Conservation (phyloP, 92 coral and sea anemone species). For the Epizoanthus ramosus region DNA sequence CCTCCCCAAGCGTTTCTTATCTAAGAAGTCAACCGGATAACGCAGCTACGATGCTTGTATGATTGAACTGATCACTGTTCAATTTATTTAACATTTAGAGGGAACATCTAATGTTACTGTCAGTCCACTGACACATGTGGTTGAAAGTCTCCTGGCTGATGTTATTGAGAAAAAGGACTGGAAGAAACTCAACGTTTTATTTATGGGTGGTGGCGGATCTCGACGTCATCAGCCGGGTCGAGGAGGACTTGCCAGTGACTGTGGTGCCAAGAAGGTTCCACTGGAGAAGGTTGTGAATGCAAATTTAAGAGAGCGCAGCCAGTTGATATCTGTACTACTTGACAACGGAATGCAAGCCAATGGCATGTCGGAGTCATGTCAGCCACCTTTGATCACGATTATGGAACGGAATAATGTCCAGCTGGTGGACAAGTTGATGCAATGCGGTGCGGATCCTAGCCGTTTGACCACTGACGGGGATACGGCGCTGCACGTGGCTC, state of each 20-base stretch:
- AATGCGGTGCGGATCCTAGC: conserved; percentile 75
- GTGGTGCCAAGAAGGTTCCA: conserved; percentile 61
- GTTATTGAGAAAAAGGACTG: conserved; percentile 61
- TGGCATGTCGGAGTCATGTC: conserved; percentile 58
- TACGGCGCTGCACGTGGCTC: conserved; percentile 74
- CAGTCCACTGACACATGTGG: conserved; percentile 53
- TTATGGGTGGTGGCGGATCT: conserved; percentile 87
- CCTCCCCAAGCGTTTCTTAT: too few species aligned
- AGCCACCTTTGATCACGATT: conserved; percentile 63
- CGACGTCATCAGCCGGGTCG: conserved; percentile 49
- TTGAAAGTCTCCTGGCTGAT: conserved; percentile 43
- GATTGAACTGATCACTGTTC: background rate
- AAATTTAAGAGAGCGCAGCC: conserved; percentile 21
- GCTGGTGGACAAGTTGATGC: conserved; percentile 62
- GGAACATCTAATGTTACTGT: conserved; percentile 63
- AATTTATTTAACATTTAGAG: conserved; percentile 44
- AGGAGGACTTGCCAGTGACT: conserved; percentile 77
- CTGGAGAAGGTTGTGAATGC: conserved; percentile 72
- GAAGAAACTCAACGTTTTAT: conserved; percentile 71
- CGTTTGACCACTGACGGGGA: conserved; percentile 49
- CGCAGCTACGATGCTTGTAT: too few species aligned
- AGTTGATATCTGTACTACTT: conserved; percentile 59
- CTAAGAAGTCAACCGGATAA: too few species aligned
- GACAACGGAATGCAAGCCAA: conserved; percentile 74
- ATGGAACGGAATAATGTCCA: conserved; percentile 45